A percentile compares a stretch with the other conserved stretches of the same genome.
Evolutionary conservation across 2,888 invertebrate genomes (phyloP).

Genomic region (Cordilura impudica): DNA sequence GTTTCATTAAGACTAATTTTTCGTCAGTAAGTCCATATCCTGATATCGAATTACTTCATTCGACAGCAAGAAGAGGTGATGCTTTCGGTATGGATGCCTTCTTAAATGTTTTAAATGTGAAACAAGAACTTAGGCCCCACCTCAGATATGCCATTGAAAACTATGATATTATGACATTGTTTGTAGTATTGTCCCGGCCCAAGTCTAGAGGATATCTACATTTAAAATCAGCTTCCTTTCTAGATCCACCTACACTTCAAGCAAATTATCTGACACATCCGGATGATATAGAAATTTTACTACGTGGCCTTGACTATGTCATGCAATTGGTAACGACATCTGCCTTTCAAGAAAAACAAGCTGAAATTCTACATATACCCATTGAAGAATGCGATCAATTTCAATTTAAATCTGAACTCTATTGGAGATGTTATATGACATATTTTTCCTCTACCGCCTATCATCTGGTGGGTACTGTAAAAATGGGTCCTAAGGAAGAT

Average conservation of each 20-base stretch:
- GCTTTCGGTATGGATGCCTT: slow-evolving; percentile 44
- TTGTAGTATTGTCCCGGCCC: slow-evolving; percentile 77
- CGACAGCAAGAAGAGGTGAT: slow-evolving; percentile 65
- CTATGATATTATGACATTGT: slow-evolving; percentile 74
- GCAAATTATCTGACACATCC: slow-evolving; percentile 82
- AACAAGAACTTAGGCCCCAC: slow-evolving; percentile 53
- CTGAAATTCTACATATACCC: slow-evolving; percentile 67
- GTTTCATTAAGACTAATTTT: slow-evolving; percentile 80
- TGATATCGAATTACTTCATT: slow-evolving; percentile 79
- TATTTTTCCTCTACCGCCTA: slow-evolving; percentile 84
- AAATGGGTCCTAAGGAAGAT: slow-evolving; percentile 81
- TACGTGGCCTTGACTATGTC: slow-evolving; percentile 76
- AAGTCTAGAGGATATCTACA: slow-evolving; percentile 80
- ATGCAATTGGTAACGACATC: slow-evolving; percentile 74
- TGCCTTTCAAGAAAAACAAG: slow-evolving; percentile 75
- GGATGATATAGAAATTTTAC: slow-evolving; percentile 79
- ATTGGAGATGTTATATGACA: slow-evolving; percentile 84
- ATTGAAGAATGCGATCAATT: slow-evolving; percentile 69
- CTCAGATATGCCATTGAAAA: slow-evolving; percentile 57
- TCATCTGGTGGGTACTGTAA: slow-evolving; percentile 84
- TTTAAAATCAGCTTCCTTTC: slow-evolving; percentile 80
- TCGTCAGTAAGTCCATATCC: slow-evolving; percentile 78
- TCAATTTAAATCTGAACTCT: slow-evolving; percentile 72
- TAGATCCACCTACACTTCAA: slow-evolving; percentile 81
- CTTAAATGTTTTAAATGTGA: slow-evolving; percentile 56